Conservation (phyloP, 2,113 vertebrate species). For the Catharus bicknelli region DNA sequence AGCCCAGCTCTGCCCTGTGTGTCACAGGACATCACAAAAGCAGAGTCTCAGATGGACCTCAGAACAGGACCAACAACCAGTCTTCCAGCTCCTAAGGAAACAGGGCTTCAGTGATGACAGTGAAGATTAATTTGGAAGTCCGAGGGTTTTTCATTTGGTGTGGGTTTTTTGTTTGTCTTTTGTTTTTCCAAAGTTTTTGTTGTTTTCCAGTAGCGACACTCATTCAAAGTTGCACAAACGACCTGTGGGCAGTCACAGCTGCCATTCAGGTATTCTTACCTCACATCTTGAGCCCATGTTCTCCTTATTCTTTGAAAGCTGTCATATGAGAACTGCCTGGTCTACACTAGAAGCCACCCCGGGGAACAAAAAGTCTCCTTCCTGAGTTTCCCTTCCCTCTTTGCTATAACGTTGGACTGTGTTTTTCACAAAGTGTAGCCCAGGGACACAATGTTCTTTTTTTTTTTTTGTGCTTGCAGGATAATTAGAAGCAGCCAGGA, state of each 20-base stretch:
- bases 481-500: constrained; percentile 1
- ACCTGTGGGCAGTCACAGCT: not conserved
- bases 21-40: not conserved
- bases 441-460: not conserved
- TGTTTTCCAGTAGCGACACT: not conserved
- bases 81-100: not conserved
- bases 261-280: not conserved
- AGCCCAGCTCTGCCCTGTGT: not conserved
- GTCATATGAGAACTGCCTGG: not conserved
- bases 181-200: not conserved
- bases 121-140: not conserved
- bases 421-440: not conserved
- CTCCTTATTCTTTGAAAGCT: not conserved
- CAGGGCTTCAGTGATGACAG: not conserved
- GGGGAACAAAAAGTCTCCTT: rapidly evolving
- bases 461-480: not conserved
- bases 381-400: not conserved
- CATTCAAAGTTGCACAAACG: not conserved
- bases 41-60: not conserved
- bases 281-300: not conserved
- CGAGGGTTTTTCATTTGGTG: rapidly evolving
- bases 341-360: not conserved
- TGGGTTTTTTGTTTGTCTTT: not conserved
- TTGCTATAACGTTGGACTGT: not conserved
- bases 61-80: not conserved